A percentile compares a stretch with the other conserved stretches of the same genome.
These are phyloP conservation scores for Lasius fuliginosus DNA, from an alignment of 2,888 invertebrate genomes.

Conservation along the genomic window DNA sequence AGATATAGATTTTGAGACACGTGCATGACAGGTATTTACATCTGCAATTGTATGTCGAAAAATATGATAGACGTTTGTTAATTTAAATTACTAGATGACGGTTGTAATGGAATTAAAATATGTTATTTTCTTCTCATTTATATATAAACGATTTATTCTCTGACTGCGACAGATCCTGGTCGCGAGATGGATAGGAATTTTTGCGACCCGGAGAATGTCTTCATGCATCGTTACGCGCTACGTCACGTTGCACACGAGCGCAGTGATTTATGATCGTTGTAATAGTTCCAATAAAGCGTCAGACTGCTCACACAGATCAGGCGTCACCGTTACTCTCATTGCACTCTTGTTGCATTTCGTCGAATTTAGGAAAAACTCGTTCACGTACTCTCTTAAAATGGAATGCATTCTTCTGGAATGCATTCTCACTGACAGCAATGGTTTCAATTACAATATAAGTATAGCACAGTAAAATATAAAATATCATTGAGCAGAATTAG, in stretches of 20 bases:
- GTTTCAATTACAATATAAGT: neutral
- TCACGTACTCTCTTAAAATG: neutral
- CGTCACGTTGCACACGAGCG: slow-evolving; percentile 69
- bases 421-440: neutral
- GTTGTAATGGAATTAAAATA: neutral
- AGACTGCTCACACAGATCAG: slow-evolving; percentile 75
- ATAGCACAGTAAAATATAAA: neutral
- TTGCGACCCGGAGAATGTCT: slow-evolving; percentile 38
- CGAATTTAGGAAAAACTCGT: neutral
- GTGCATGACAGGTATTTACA: neutral
- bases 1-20: slow-evolving; percentile 7
- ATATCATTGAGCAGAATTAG: neutral
- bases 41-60: neutral
- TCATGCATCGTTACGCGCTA: slow-evolving; percentile 68
- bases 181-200: slow-evolving; percentile 23
- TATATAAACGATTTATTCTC: slow-evolving; percentile 10
- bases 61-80: neutral
- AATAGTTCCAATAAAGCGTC: slow-evolving; percentile 79
- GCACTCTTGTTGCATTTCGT: slow-evolving; percentile 12
- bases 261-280: slow-evolving; percentile 78
- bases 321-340: slow-evolving; percentile 71
- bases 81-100: neutral
- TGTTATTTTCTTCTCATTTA: neutral
- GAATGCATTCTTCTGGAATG: no score
- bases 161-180: neutral